Conservation (phyloP, 2,797 vertebrate genomes). For the Pogoniulus pusillus region DNA sequence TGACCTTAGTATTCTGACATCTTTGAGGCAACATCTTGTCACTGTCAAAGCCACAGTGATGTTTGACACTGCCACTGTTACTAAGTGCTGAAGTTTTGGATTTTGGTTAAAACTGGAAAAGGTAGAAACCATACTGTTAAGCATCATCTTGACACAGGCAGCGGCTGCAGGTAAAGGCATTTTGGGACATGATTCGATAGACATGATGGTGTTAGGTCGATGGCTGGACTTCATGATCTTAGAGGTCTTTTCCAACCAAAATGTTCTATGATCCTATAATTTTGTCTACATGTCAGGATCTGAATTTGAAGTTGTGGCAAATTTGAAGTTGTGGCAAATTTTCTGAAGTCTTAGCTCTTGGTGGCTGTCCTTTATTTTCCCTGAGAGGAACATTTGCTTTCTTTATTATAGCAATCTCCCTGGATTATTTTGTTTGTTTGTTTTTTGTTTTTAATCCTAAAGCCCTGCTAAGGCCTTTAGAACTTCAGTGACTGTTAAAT, state of each 20-base stretch:
- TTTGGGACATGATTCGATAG: too few relatives aligned
- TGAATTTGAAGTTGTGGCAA: neutral
- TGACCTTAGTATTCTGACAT: neutral
- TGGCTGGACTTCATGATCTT: too few relatives aligned
- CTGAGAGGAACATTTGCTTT: too few relatives aligned
- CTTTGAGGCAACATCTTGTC: neutral
- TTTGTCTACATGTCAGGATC: neutral
- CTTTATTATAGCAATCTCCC: neutral
- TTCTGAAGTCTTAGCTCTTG: neutral
- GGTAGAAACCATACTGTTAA: neutral
- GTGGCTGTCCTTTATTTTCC: too few relatives aligned
- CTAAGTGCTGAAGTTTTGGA: neutral
- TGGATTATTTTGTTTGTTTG: neutral
- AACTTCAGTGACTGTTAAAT: neutral
- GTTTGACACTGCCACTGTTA: neutral
- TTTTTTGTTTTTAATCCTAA: neutral
- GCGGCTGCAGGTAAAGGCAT: neutral
- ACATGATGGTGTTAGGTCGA: too few relatives aligned
- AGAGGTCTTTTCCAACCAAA: too few relatives aligned
- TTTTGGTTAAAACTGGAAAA: constrained; percentile 1
- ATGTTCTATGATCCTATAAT: too few relatives aligned
- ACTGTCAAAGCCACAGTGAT: neutral
- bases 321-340: neutral
- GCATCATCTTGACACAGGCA: neutral
- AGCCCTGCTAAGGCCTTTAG: neutral